Evolutionary conservation across 2,797 vertebrate species (phyloP).

Genomic region (Knipowitschia caucasica): DNA sequence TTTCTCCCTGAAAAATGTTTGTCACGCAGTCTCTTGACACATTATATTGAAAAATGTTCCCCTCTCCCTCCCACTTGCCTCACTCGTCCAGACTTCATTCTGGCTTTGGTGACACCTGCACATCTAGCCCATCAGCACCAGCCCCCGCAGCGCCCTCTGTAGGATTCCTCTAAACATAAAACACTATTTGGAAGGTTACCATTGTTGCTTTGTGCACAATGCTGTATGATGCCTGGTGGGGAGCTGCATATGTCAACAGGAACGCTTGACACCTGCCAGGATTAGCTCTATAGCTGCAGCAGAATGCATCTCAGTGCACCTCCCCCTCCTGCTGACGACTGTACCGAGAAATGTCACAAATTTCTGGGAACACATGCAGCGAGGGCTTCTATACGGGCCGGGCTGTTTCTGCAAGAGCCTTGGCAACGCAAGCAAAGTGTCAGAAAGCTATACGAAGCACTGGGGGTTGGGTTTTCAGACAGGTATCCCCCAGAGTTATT

Average conservation of each 20-base stretch:
- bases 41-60: not conserved
- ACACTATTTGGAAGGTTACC: constrained; percentile 28
- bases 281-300: constrained; percentile 9
- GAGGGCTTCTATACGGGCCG: constrained; percentile 5
- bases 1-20: constrained; percentile 1
- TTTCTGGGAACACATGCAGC: constrained; percentile 9
- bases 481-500: constrained; percentile 42
- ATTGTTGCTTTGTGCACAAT: constrained; percentile 21
- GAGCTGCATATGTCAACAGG: constrained; percentile 9
- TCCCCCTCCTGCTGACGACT: constrained; percentile 12
- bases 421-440: constrained; percentile 5
- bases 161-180: constrained; percentile 36
- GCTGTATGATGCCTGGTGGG: not conserved
- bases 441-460: constrained; percentile 15
- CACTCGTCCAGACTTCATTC: constrained; percentile 9
- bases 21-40: not conserved
- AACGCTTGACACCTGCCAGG: constrained; percentile 32
- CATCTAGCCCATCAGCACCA: constrained; percentile 32
- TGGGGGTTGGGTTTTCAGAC: constrained; percentile 5
- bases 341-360: constrained; percentile 25
- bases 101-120: constrained; percentile 2
- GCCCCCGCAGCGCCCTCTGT: constrained; percentile 43
- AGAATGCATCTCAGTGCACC: constrained; percentile 6
- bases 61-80: constrained; percentile 23
- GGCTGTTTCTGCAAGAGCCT: not conserved